Evolutionary conservation across 2,113 vertebrate genomes (phyloP).

Genomic region (Azemiops feae): DNA sequence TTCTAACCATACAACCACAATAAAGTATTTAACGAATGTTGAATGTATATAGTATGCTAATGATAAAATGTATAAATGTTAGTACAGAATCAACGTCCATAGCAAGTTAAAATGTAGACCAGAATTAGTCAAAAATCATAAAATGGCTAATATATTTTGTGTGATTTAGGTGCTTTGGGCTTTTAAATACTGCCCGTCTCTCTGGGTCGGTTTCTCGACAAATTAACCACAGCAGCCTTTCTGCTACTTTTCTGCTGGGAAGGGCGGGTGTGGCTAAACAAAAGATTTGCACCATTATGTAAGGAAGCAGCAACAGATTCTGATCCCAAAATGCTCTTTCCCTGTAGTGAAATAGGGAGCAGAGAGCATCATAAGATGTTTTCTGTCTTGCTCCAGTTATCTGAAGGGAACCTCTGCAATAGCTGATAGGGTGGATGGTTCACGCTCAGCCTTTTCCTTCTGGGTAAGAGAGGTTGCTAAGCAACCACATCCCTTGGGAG

Average conservation of each 20-base stretch:
- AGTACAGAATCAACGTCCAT: background rate
- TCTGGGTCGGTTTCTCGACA: background rate
- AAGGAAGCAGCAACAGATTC: background rate
- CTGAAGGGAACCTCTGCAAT: background rate
- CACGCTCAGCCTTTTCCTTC: slow-evolving; percentile 48
- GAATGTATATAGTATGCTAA: background rate
- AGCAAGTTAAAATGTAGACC: background rate
- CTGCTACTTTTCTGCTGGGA: background rate
- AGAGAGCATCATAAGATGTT: background rate
- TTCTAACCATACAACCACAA: background rate
- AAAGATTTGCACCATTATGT: rapidly evolving
- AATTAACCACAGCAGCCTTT: background rate
- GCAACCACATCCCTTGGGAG: slow-evolving; percentile 41
- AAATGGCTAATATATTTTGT: background rate
- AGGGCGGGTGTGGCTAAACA: rapidly evolving
- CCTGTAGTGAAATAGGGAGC: background rate
- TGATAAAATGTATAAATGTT: background rate
- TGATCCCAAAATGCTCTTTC: background rate
- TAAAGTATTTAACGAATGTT: background rate
- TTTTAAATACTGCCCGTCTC: background rate
- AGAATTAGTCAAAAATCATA: background rate
- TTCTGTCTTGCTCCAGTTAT: background rate
- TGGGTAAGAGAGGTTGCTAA: slow-evolving; percentile 55
- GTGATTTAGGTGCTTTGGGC: background rate
- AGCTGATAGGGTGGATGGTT: background rate